These are phyloP conservation scores for Arctocebus calabarensis DNA, from an alignment of 2,797 vertebrate genomes.

Conservation along the genomic window DNA sequence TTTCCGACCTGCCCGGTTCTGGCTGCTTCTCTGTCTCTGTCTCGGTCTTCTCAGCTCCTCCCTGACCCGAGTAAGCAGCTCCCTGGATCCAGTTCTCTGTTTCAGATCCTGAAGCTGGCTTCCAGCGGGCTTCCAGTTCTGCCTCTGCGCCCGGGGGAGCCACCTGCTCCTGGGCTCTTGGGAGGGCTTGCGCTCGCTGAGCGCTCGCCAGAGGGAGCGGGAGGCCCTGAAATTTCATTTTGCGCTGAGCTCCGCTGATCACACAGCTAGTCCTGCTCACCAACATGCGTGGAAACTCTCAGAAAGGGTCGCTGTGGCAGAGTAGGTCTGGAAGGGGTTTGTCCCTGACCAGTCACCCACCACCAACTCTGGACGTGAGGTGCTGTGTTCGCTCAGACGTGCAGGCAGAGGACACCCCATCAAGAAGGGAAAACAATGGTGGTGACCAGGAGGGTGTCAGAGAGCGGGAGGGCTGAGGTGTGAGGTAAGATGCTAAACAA, in stretches of 20 bases:
- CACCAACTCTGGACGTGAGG: neutral
- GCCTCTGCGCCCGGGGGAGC: no score
- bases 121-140: neutral
- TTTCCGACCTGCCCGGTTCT: neutral
- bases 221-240: neutral
- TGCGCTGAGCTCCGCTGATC: accelerated
- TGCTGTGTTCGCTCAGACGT: no score
- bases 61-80: neutral
- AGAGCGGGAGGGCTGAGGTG: neutral
- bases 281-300: accelerated
- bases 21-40: neutral
- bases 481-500: neutral
- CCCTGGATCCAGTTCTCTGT: neutral
- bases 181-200: neutral
- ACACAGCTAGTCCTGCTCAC: neutral
- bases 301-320: no score
- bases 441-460: no score
- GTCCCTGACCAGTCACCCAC: neutral
- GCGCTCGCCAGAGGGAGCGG: neutral
- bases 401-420: neutral
- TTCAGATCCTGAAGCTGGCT: neutral
- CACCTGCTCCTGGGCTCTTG: accelerated
- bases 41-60: neutral
- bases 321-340: neutral
- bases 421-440: neutral